Evolutionary conservation across 2,888 invertebrate species (phyloP).

Genomic region (Lycophotia porphyrea): DNA sequence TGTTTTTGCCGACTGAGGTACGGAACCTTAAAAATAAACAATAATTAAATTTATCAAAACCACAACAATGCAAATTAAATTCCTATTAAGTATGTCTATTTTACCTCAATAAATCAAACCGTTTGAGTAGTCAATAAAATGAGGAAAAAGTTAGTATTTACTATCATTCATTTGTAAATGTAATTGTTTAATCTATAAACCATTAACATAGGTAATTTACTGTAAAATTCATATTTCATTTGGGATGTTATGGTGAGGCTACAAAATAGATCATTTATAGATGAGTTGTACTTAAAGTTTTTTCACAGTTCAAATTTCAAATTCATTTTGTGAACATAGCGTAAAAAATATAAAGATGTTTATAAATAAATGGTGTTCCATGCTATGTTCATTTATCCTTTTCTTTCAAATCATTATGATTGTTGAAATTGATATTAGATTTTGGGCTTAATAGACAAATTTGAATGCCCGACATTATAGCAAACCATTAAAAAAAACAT

Average conservation of each 20-base stretch:
- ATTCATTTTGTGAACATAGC: too few species aligned
- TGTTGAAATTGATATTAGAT: neutral
- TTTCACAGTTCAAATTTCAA: too few species aligned
- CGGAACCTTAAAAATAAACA: neutral
- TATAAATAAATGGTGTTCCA: too few species aligned
- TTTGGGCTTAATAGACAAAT: neutral
- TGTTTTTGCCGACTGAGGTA: too few species aligned
- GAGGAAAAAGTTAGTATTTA: neutral
- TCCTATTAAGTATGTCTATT: neutral
- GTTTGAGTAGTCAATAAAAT: neutral
- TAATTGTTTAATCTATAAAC: neutral
- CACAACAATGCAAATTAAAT: neutral
- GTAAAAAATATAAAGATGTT: too few species aligned
- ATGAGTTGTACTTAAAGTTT: too few species aligned
- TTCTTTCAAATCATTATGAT: too few species aligned
- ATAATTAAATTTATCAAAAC: neutral
- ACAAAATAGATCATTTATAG: too few species aligned
- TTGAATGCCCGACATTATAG: neutral
- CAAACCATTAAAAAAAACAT: neutral
- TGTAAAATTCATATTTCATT: neutral
- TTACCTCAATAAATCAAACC: slow-evolving; percentile 5
- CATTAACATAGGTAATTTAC: neutral
- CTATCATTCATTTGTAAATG: neutral
- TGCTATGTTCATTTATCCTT: too few species aligned
- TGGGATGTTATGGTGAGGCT: neutral